These are phyloP conservation scores for Ursus arctos DNA, from an alignment of 2,113 vertebrate genomes.

Conservation along the genomic window DNA sequence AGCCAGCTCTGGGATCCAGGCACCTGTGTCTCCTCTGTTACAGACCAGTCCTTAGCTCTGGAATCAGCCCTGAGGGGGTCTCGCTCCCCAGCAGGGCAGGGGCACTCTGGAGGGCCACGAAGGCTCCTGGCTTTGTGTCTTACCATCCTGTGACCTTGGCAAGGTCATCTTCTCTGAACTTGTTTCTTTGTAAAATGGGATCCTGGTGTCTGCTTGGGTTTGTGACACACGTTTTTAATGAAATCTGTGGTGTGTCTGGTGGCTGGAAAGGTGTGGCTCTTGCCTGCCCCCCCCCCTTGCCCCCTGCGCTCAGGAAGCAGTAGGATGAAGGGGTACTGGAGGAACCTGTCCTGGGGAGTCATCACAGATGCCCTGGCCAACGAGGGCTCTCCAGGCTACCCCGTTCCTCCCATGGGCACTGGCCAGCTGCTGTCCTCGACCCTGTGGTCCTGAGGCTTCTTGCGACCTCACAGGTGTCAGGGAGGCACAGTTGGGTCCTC, in stretches of 20 bases:
- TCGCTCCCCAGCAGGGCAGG: neutral
- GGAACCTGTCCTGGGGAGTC: neutral
- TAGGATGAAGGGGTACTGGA: neutral
- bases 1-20: neutral
- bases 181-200: slow-evolving; percentile 21
- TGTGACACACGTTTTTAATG: neutral
- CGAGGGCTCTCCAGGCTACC: neutral
- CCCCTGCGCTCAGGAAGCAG: neutral
- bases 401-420: no score
- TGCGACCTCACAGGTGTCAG: neutral
- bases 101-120: neutral
- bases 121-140: neutral
- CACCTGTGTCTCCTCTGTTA: neutral
- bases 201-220: neutral
- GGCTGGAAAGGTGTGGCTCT: neutral
- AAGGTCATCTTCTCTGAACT: slow-evolving; percentile 33
- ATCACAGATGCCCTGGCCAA: no score
- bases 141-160: neutral
- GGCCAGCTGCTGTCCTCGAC: neutral
- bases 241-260: neutral
- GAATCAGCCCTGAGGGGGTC: neutral
- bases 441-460: neutral
- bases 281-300: neutral
- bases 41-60: neutral
- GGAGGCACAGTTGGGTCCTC: neutral